phyloP scores from a whole-genome alignment of 2,113 vertebrate species.

The Clarias magur region DNA sequence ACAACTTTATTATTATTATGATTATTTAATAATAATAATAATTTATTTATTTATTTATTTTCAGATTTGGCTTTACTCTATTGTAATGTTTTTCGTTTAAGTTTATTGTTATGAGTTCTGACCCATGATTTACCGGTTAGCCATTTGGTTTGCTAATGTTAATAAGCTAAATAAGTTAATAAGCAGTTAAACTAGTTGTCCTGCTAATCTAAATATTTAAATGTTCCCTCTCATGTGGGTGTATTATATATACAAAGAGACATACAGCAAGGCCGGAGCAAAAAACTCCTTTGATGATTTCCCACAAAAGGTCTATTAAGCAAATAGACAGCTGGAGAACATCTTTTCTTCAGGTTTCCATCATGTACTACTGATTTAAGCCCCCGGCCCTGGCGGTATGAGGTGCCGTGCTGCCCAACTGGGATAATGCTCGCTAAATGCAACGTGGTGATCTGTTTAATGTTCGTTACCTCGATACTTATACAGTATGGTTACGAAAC shows the following conservation, averaged over 20 bases:
- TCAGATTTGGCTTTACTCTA: too few relatives aligned
- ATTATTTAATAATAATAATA: not conserved
- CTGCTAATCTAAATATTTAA: too few relatives aligned
- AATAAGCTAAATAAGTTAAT: not conserved
- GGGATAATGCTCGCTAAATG: not conserved
- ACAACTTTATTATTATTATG: not conserved
- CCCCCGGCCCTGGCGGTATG: too few relatives aligned
- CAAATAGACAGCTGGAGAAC: too few relatives aligned
- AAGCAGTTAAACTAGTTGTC: not conserved
- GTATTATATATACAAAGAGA: too few relatives aligned
- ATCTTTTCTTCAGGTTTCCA: too few relatives aligned
- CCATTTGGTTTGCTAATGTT: not conserved
- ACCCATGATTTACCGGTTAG: not conserved
- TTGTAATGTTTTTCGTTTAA: not conserved
- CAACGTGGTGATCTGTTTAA: not conserved
- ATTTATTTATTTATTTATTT: not conserved
- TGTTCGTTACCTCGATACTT: not conserved
- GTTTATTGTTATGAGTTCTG: not conserved
- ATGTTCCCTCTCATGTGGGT: too few relatives aligned
- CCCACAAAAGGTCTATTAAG: too few relatives aligned
- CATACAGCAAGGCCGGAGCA: too few relatives aligned
- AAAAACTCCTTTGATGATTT: too few relatives aligned
- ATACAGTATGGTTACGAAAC: not conserved
- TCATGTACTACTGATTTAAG: too few relatives aligned
- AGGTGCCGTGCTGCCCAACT: not conserved